Conservation (phyloP, 1,140 invertebrate species). For the Diachasmimorpha longicaudata region DNA sequence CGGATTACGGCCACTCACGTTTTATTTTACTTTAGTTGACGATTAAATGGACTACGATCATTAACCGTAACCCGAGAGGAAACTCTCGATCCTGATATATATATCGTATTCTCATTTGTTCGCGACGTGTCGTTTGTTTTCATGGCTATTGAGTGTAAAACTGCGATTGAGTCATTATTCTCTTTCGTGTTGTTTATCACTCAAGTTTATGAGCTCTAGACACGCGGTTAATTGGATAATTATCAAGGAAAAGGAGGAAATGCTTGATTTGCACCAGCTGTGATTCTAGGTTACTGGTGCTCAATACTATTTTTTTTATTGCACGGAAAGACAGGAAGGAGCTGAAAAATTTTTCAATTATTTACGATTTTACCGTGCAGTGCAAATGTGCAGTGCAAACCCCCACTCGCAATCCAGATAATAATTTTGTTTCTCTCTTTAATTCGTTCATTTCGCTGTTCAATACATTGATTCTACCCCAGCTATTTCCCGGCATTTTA, state of each 20-base stretch:
- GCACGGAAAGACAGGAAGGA: too few relatives aligned
- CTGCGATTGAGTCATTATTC: not conserved
- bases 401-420: too few relatives aligned
- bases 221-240: not conserved
- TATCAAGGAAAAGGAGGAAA: not conserved
- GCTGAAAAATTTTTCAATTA: too few relatives aligned
- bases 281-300: not conserved
- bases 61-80: slow-evolving; percentile 1
- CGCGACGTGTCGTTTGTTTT: not conserved
- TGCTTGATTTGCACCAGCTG: not conserved
- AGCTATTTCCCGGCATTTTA: not conserved
- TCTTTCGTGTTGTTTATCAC: not conserved
- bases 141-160: not conserved
- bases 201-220: not conserved
- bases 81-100: not conserved
- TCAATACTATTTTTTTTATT: not conserved
- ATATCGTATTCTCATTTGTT: not conserved
- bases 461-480: not conserved
- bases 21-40: not conserved
- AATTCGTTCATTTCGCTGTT: not conserved
- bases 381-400: too few relatives aligned
- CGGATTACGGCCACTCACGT: not conserved
- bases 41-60: not conserved
- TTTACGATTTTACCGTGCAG: too few relatives aligned
- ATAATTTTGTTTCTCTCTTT: too few relatives aligned